Percentiles rank a stretch among this genome's conserved stretches.
phyloP scores from a whole-genome alignment of 30 jellyfish, hydroid and myxozoan genomes.

The Pelagia noctiluca region DNA sequence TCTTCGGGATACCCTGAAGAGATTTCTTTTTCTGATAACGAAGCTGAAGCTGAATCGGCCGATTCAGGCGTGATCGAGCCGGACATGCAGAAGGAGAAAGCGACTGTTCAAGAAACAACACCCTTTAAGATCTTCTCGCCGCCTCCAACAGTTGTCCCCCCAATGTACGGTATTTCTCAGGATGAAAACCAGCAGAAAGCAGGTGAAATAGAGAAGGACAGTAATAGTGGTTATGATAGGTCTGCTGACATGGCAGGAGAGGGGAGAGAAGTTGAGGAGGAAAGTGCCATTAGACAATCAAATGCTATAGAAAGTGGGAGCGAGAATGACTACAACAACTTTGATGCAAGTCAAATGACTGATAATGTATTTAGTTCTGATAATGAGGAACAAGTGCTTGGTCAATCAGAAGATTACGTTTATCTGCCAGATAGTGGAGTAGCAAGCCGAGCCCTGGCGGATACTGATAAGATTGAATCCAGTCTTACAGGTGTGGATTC shows the following conservation, averaged over 20 bases:
- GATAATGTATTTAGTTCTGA: background rate
- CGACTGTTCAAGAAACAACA: slow-evolving; percentile 26
- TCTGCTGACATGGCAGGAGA: slow-evolving; percentile 70
- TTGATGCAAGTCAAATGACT: background rate
- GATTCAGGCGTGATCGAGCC: slow-evolving; percentile 72
- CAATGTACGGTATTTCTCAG: slow-evolving; percentile 52
- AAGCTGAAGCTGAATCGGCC: slow-evolving; percentile 44
- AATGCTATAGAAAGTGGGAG: background rate
- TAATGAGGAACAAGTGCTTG: background rate
- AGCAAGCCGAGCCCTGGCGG: no score
- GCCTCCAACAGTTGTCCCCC: slow-evolving; percentile 13
- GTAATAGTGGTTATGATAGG: slow-evolving; percentile 7
- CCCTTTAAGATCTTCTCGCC: slow-evolving; percentile 23
- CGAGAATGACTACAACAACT: background rate
- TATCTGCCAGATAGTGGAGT: background rate
- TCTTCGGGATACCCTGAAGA: slow-evolving; percentile 69
- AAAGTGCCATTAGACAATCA: background rate
- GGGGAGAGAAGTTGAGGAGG: slow-evolving; percentile 42
- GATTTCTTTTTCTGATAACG: slow-evolving; percentile 42
- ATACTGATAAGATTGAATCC: no score
- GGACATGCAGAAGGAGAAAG: slow-evolving; percentile 50
- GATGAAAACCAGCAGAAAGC: slow-evolving; percentile 9
- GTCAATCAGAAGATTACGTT: background rate
- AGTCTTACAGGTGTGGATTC: no score
- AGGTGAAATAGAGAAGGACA: background rate